Base-by-base conservation (phyloP, 37 sponge, comb jelly and placozoan genomes). In the Aphrocallistes beatrix region DNA sequence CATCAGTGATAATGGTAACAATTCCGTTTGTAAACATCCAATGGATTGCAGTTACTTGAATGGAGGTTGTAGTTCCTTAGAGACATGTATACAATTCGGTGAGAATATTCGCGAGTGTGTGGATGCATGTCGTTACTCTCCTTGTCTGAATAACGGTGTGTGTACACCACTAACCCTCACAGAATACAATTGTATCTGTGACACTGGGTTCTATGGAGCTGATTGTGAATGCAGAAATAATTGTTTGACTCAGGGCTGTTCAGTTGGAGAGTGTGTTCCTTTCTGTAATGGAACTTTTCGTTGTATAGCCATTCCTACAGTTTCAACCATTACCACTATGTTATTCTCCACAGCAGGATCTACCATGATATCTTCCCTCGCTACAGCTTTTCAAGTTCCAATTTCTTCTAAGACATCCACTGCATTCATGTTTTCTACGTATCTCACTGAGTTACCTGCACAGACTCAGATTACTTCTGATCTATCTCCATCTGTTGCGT, bases 21-120 rank as follows among this genome's bases (percentile, higher is more conserved):
- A 25, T 19, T 60, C 75, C 8, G 75, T 60, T 19, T 60, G 75
- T 60, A 60, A 60, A 30, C 75, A 60, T 30, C 75, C 75, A 8
- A 60, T 60, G 75, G 75, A 60, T 13, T 60, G 75, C n/a, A 60
- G 32, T 30, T 60, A 60, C n/a, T 13, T 60, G 75, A 60, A 60
- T 60, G 75, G 75, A 13, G 75, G 75, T 6, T 60, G 75, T 60
- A 60, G 75, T 60, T 19, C 25, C 8, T 13, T 60, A 13, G 75
- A 60, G n/a, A 19, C 10, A 30, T 60, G 75, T 60, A 60, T 60
- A 60, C 75, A 60, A 30, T 25, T 13, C n/a, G 8, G 3, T 3
- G 75, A 60, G 8, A 30, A 60, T 25, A 6, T 13, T 32, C 10
- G 75, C 1, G 21, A 60, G 17, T 60, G 75, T 60, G 75, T 19